These are phyloP conservation scores for Bruchidius siliquastri DNA, from an alignment of 2,888 invertebrate genomes.

Conservation along the genomic window DNA sequence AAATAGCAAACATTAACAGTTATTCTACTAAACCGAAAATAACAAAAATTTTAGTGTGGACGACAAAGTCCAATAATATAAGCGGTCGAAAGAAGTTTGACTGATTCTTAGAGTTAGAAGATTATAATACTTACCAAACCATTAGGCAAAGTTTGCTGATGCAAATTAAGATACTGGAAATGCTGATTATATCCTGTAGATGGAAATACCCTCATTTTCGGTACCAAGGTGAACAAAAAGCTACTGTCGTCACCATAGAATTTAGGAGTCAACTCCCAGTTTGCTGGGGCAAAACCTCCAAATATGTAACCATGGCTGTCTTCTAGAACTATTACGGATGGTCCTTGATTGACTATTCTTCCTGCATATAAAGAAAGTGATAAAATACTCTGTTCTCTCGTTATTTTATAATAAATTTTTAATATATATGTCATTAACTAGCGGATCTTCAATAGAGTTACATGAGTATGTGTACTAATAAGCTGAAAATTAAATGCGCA, in stretches of 20 bases:
- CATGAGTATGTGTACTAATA: too few relatives aligned
- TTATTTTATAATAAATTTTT: too few relatives aligned
- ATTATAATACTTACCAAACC: constrained; percentile 70
- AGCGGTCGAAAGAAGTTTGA: too few relatives aligned
- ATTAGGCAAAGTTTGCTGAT: constrained; percentile 92
- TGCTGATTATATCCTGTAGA: constrained; percentile 83
- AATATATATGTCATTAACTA: too few relatives aligned
- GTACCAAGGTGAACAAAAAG: constrained; percentile 80
- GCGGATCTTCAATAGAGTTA: too few relatives aligned
- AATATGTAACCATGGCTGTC: constrained; percentile 79
- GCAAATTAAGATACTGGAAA: constrained; percentile 87
- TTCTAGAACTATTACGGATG: constrained; percentile 78
- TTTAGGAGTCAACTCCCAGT: constrained; percentile 72
- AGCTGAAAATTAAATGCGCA: too few relatives aligned
- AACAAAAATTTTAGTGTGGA: too few relatives aligned
- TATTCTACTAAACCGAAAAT: too few relatives aligned
- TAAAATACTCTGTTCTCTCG: too few relatives aligned
- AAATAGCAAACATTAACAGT: too few relatives aligned
- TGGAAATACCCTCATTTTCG: constrained; percentile 72
- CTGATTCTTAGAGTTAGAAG: too few relatives aligned
- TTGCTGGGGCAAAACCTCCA: constrained; percentile 80
- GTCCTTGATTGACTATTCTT: constrained; percentile 72
- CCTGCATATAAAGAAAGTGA: constrained; percentile 43
- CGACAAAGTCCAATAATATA: too few relatives aligned
- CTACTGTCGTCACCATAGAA: constrained; percentile 72